Evolutionary conservation across 2,888 invertebrate genomes (phyloP).

Genomic region (Corbicula japonica): DNA sequence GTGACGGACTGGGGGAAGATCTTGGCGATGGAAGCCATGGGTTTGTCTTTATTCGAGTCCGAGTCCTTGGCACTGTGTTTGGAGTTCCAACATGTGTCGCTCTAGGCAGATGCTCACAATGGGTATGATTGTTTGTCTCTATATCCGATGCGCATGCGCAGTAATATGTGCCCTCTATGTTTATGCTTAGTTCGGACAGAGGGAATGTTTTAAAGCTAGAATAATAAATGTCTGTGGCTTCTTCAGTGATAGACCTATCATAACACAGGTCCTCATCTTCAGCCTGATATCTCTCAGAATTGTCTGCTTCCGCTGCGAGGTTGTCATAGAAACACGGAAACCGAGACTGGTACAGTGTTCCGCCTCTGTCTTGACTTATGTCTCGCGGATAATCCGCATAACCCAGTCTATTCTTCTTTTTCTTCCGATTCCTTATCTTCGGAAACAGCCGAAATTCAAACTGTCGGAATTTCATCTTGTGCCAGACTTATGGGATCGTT

Average conservation of each 20-base stretch:
- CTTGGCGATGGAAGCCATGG: slow-evolving; percentile 83
- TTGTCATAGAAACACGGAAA: slow-evolving; percentile 56
- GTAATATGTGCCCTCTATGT: slow-evolving; percentile 34
- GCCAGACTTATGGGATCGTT: too few species aligned
- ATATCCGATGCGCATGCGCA: slow-evolving; percentile 25
- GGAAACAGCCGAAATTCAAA: slow-evolving; percentile 80
- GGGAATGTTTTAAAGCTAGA: slow-evolving; percentile 26
- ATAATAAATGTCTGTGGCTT: not conserved
- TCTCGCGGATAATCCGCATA: slow-evolving; percentile 54
- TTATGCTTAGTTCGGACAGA: slow-evolving; percentile 55
- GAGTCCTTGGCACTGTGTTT: slow-evolving; percentile 66
- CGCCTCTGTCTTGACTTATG: slow-evolving; percentile 58
- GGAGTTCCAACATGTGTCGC: slow-evolving; percentile 41
- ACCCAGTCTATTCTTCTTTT: slow-evolving; percentile 67
- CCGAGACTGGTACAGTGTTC: slow-evolving; percentile 47
- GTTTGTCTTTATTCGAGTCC: slow-evolving; percentile 81
- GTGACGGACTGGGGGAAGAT: slow-evolving; percentile 64
- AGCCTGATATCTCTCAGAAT: slow-evolving; percentile 3
- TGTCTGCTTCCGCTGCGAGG: slow-evolving; percentile 45
- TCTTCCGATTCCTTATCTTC: slow-evolving; percentile 75
- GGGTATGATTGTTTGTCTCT: not conserved
- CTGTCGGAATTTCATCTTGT: slow-evolving; percentile 79
- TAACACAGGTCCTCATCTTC: not conserved
- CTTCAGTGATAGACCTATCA: not conserved
- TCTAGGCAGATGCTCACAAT: not conserved